Evolutionary conservation across 1,140 invertebrate species (phyloP).

Genomic region (Galendromus occidentalis): DNA sequence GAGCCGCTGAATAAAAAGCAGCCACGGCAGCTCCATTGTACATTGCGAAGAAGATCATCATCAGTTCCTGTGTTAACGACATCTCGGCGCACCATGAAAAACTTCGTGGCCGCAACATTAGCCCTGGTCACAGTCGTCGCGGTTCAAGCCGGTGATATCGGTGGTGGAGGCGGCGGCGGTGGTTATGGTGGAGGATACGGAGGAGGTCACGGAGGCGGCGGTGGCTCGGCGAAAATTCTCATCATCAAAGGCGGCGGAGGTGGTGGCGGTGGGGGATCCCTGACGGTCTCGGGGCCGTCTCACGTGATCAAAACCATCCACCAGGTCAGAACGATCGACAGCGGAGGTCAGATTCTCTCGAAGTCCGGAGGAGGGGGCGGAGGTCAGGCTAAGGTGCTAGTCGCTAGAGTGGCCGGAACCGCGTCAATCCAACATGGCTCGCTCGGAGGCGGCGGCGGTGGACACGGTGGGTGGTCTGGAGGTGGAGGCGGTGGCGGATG

Average conservation of each 20-base stretch:
- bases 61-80: too few relatives aligned
- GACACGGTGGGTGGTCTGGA: constrained; percentile 10
- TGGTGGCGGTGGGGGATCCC: neutral
- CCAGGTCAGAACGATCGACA: constrained; percentile 4
- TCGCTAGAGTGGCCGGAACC: constrained; percentile 2
- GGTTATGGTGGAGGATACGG: constrained; percentile 12
- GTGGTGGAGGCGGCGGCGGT: constrained; percentile 16
- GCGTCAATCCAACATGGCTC: neutral
- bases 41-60: too few relatives aligned
- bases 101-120: too few relatives aligned
- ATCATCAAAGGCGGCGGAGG: neutral
- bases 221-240: neutral
- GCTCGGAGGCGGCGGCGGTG: constrained; percentile 8
- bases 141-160: too few relatives aligned
- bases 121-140: too few relatives aligned
- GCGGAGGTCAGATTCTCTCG: neutral
- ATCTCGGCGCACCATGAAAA: too few relatives aligned
- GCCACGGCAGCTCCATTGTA: too few relatives aligned
- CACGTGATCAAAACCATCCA: constrained; percentile 3
- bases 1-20: too few relatives aligned
- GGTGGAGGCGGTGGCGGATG: neutral
- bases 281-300: neutral
- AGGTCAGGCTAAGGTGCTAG: neutral
- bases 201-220: constrained; percentile 16
- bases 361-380: neutral